Evolutionary conservation across 64 coral and sea anemone genomes (phyloP), one percentile per base, ranked within the genome.

Genomic region (Montipora sp.): DNA sequence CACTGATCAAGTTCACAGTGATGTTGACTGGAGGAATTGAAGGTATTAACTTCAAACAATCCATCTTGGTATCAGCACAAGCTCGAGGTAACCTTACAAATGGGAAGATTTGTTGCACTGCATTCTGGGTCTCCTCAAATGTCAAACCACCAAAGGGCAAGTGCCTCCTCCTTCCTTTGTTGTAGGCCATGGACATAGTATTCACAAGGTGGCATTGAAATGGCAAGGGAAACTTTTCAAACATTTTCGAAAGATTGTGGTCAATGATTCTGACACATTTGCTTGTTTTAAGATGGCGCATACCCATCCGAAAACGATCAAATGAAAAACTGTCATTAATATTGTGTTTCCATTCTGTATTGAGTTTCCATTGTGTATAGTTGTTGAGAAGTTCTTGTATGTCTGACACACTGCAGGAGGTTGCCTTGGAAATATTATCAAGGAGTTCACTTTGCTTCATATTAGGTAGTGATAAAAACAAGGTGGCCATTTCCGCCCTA

Each of bases 171-270:
- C 7, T 27, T 18, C 79, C 59, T 43, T 50, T 50, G 48, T 76
- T 83, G 5, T 88, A 67, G 8, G 70, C 47, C 80, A 90, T 75
- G 61, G 95, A 74, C 71, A 94, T 79, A 15, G 71, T 91, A 18
- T 91, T 76, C 14, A 97, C 51, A 43, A 94, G 77, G 21, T 88
- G 63, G 23, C 95, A 97, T 83, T 97, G 89, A 60, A 97, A 97
- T 72, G 95, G 89, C 6, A 76, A 49, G 2, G 95, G 69, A 7
- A 97, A 63, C 67, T 15, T 49, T 21, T 10, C 18, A 70, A 84
- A 84, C 61, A 84, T 18, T 21, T 84, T 22, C 6, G 7, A 69
- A 12, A 84, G 82, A 11, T 70, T 18, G 12, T 71, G 44, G 63
- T 61, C 46, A 49, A 84, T 49, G 45, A 46, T 19, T 3, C 19